phyloP scores from a whole-genome alignment of 2,888 invertebrate genomes.

The Epicampocera succincta region DNA sequence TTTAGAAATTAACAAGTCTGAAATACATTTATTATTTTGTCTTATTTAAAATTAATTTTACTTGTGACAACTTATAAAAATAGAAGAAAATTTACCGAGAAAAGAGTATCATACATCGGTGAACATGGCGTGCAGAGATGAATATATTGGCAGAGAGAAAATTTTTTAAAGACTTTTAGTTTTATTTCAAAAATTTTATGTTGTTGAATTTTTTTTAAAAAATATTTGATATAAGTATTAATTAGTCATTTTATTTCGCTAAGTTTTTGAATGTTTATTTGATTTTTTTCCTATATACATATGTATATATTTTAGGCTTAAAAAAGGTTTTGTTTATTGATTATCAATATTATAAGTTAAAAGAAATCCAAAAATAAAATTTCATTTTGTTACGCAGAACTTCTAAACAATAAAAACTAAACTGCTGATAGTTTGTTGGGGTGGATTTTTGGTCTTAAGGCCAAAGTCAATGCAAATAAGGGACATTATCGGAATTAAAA shows the following conservation, averaged over 20 bases:
- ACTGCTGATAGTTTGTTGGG: background rate
- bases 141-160: constrained; percentile 53
- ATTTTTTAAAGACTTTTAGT: constrained; percentile 62
- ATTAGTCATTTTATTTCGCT: constrained; percentile 58
- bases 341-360: constrained; percentile 46
- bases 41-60: constrained; percentile 21
- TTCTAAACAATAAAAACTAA: background rate
- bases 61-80: background rate
- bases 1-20: constrained; percentile 64
- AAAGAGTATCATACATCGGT: background rate
- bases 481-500: too few species aligned
- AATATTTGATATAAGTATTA: constrained; percentile 58
- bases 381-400: constrained; percentile 1
- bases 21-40: constrained; percentile 28
- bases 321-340: constrained; percentile 56
- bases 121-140: background rate
- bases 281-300: constrained; percentile 24
- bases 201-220: constrained; percentile 8
- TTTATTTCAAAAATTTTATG: constrained; percentile 36
- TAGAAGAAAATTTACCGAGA: background rate
- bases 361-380: constrained; percentile 21
- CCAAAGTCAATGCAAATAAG: too few species aligned
- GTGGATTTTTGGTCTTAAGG: too few species aligned
- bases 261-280: constrained; percentile 50
- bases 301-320: constrained; percentile 4